These are phyloP conservation scores for Sphinx pinastri DNA, from an alignment of 2,888 invertebrate species.

Conservation along the genomic window DNA sequence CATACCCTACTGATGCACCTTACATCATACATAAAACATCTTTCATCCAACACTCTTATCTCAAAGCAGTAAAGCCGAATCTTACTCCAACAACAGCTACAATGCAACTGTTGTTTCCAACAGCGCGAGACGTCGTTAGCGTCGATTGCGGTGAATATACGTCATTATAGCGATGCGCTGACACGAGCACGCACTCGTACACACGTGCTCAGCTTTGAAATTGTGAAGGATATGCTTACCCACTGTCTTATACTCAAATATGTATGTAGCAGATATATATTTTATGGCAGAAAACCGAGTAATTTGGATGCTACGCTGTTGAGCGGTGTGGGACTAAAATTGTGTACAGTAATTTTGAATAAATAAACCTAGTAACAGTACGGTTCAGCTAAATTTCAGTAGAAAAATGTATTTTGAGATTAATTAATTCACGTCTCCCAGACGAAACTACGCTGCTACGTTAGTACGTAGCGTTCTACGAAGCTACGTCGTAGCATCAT, in stretches of 20 bases:
- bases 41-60: neutral
- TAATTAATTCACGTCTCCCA: too few species aligned
- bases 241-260: neutral
- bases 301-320: too few species aligned
- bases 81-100: neutral
- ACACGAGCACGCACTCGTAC: conserved; percentile 14
- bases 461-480: neutral
- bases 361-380: too few species aligned
- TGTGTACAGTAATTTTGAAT: too few species aligned
- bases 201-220: conserved; percentile 13
- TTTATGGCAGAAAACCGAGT: too few species aligned
- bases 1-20: neutral
- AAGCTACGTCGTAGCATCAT: neutral
- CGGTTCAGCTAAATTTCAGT: too few species aligned
- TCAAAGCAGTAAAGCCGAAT: neutral
- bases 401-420: too few species aligned
- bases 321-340: too few species aligned
- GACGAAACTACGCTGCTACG: neutral
- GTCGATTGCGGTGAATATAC: conserved; percentile 50
- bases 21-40: neutral
- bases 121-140: conserved; percentile 47
- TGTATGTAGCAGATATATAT: neutral
- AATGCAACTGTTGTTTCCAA: conserved; percentile 18
- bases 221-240: neutral
- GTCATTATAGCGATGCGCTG: conserved; percentile 40